phyloP scores from a whole-genome alignment of 1,140 invertebrate species.

The Berghia stephanieae region DNA sequence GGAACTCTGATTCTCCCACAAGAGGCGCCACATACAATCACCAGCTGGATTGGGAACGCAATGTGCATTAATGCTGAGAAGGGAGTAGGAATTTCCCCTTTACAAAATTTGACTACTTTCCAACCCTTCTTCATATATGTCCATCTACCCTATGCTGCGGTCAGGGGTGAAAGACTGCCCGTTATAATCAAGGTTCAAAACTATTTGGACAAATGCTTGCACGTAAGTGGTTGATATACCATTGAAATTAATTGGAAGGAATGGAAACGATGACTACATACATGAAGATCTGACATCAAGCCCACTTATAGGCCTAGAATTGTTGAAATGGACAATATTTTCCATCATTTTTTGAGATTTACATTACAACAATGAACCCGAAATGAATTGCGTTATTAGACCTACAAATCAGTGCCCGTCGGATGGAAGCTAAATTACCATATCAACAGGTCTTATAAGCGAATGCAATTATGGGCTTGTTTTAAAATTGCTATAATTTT shows the following conservation, averaged over 20 bases:
- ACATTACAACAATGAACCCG: too few relatives aligned
- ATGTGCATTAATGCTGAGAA: slow-evolving; percentile 86
- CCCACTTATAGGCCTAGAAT: too few relatives aligned
- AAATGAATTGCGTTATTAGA: too few relatives aligned
- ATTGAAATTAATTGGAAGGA: too few relatives aligned
- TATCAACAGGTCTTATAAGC: too few relatives aligned
- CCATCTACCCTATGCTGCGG: slow-evolving; percentile 88
- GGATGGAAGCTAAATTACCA: too few relatives aligned
- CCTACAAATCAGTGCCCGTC: too few relatives aligned
- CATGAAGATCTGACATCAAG: too few relatives aligned
- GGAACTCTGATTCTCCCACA: slow-evolving; percentile 68
- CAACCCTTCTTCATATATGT: slow-evolving; percentile 88
- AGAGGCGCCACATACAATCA: slow-evolving; percentile 86
- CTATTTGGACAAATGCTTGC: slow-evolving; percentile 77
- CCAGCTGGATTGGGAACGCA: slow-evolving; percentile 91
- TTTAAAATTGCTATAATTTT: too few relatives aligned
- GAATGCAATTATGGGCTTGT: too few relatives aligned
- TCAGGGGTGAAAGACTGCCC: slow-evolving; percentile 88
- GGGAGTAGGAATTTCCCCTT: slow-evolving; percentile 82
- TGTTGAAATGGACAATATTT: too few relatives aligned
- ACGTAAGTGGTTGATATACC: slow-evolving; percentile 67
- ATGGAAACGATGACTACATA: background rate
- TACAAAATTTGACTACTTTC: slow-evolving; percentile 79
- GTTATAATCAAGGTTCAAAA: slow-evolving; percentile 93
- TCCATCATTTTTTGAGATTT: too few relatives aligned